Evolutionary conservation across 2,797 vertebrate genomes (phyloP), one percentile per base, ranked within the genome.

Genomic region (Mallotus villosus): DNA sequence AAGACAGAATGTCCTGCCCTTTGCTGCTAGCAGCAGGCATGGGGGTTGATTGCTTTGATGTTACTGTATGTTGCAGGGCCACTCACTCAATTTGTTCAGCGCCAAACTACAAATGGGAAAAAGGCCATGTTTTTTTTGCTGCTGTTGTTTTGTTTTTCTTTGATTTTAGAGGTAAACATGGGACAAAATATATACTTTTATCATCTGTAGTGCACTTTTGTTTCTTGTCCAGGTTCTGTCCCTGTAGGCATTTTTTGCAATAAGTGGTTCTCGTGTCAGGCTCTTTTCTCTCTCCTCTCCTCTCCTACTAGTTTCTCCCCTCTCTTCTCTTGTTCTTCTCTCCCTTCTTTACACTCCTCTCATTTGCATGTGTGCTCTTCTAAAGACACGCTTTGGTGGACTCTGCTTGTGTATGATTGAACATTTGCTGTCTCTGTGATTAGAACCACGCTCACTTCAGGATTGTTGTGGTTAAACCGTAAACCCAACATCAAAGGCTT

Each of bases 381-480:
- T 84, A 78, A 85, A 92, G 90, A 90, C 90, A 86, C 72, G 79
- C 89, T 81, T 83, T 72, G 82, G 89, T 82, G 51, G 51, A 17
- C 60, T 83, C 84, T 79, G 84, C 86, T 89, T 85, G 81, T 84
- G 85, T 92, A 86, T 89, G 86, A 89, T 91, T 90, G 87, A 63
- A 84, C 87, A 88, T 89, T 82, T 73, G 80, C 88, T 86, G 87
- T 90, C 86, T 90, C 89, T 84, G 78, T 88, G 88, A 91, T 91
- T 87, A 90, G 84, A 86, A 90, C 89, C 83, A 59, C 84, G 80
- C 86, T 89, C 87, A 87, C 90, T 88, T 84, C 17, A 27, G 83
- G 79, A 81, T 86, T 77, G 76, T 86, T 91, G 88, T 89, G 82
- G 85, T 93, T 63, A 64, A 27, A 79, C 16, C 7, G 60, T 29